Evolutionary conservation across 2,113 vertebrate genomes (phyloP), one percentile per base, ranked within the genome.

Genomic region (Sitta europaea): DNA sequence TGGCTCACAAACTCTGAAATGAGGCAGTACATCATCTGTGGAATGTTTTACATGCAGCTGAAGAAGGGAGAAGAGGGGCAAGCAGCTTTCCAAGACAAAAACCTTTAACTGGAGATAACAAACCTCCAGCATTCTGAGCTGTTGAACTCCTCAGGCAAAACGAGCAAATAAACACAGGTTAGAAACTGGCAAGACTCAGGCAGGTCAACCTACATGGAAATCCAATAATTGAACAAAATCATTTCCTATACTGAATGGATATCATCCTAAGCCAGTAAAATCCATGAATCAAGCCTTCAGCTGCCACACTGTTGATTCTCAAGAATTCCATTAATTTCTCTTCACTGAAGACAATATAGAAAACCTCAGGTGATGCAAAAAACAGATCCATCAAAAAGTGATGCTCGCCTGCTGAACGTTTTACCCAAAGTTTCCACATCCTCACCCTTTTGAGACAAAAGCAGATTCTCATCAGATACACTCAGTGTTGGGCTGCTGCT

Each of bases 181-280:
- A 66, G 58, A 75, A 76, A 35, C 23, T 27, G 23, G 6, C 33
- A 58, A 48, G 20, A 74, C 22, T 67, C 19, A 45, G 12, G 9
- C 33, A 55, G 45, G 29, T 31, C n/a, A 58, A 23, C 22, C 14
- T 28, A 13, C 25, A 9, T 15, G 11, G 14, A 67, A 47, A 38
- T 63, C 31, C 18, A 36, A 16, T 48, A 29, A 67, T 6, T 43
- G 10, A 76, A 66, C 17, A 50, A 47, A 68, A 70, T 43, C 1
- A 10, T 25, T 48, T 45, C 25, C 38, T 74, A 3, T 11, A 24
- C 1, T 1, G 19, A 86, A 66, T 0, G 1, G n/a, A 17, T 58
- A 54, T 40, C 43, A 67, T 27, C 21, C 4, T 31, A 38, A 65
- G 57, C 10, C 14, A 42, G 11, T 27, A 29, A 54, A 71, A 72